Conservation (phyloP, 1,140 invertebrate genomes). For the Gonioctena quinquepunctata region DNA sequence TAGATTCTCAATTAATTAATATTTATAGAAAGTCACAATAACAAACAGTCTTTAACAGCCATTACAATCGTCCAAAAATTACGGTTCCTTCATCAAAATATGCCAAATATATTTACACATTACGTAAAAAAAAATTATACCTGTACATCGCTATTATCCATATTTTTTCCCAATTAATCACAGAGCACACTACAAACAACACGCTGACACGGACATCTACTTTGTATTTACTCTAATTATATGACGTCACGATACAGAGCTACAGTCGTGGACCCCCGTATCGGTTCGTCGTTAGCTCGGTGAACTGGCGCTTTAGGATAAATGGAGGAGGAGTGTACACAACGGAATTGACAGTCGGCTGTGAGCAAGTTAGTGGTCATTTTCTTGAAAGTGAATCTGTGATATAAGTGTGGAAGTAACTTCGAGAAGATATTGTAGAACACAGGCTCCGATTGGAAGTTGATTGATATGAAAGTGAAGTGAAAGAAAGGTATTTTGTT, state of each 20-base stretch:
- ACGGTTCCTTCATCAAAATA: slow-evolving; percentile 20
- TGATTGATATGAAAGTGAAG: neutral
- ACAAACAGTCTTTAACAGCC: slow-evolving; percentile 30
- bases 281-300: slow-evolving; percentile 35
- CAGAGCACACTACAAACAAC: slow-evolving; percentile 55
- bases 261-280: slow-evolving; percentile 48
- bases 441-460: neutral
- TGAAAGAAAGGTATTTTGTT: neutral
- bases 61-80: slow-evolving; percentile 25
- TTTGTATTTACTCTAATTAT: slow-evolving; percentile 80
- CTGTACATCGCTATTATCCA: slow-evolving; percentile 58
- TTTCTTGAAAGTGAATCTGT: neutral
- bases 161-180: slow-evolving; percentile 59
- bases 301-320: slow-evolving; percentile 38
- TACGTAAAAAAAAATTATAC: slow-evolving; percentile 45
- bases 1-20: slow-evolving; percentile 22
- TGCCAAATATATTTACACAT: slow-evolving; percentile 22
- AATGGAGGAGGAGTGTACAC: slow-evolving; percentile 30
- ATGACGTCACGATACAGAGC: slow-evolving; percentile 70
- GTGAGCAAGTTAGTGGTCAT: neutral
- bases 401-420: neutral
- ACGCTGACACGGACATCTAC: slow-evolving; percentile 71
- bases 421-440: neutral
- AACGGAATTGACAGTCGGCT: neutral
- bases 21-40: slow-evolving; percentile 34